A percentile compares a stretch with the other conserved stretches of the same genome.
phyloP scores from a whole-genome alignment of 2,888 invertebrate species.

The Boloria euphrosyne region DNA sequence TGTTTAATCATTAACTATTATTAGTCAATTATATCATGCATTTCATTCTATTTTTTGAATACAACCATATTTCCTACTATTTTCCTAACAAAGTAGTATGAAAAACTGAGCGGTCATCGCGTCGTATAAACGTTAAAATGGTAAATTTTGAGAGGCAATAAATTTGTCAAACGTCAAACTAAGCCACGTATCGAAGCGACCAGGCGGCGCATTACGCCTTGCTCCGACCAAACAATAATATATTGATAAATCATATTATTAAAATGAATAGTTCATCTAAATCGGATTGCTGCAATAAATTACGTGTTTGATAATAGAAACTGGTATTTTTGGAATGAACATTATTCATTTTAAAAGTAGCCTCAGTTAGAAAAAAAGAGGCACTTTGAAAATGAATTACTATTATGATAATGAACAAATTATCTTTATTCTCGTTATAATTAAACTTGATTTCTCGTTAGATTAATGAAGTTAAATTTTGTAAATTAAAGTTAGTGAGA shows the following conservation, averaged over 20 bases:
- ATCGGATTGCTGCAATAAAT: slow-evolving; percentile 41
- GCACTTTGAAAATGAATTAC: too few relatives aligned
- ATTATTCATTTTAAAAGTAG: neutral
- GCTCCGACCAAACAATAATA: slow-evolving; percentile 46
- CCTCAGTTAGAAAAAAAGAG: too few relatives aligned
- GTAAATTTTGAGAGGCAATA: slow-evolving; percentile 76
- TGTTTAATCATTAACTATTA: too few relatives aligned
- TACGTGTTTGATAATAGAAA: slow-evolving; percentile 16
- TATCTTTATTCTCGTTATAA: too few relatives aligned
- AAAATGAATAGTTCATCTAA: slow-evolving; percentile 39
- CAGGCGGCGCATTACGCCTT: slow-evolving; percentile 56
- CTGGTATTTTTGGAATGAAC: neutral
- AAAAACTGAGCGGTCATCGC: slow-evolving; percentile 26
- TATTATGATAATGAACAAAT: too few relatives aligned
- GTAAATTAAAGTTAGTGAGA: too few relatives aligned
- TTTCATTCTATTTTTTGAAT: neutral
- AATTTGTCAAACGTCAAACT: slow-evolving; percentile 79
- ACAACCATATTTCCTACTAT: neutral
- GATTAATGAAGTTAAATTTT: too few relatives aligned
- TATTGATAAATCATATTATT: slow-evolving; percentile 48
- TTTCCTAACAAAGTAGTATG: slow-evolving; percentile 15
- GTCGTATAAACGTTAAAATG: slow-evolving; percentile 49
- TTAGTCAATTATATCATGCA: too few relatives aligned
- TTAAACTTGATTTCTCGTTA: neutral
- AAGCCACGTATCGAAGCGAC: slow-evolving; percentile 77